phyloP scores from a whole-genome alignment of 2,113 vertebrate genomes.

The Mirza zaza region DNA sequence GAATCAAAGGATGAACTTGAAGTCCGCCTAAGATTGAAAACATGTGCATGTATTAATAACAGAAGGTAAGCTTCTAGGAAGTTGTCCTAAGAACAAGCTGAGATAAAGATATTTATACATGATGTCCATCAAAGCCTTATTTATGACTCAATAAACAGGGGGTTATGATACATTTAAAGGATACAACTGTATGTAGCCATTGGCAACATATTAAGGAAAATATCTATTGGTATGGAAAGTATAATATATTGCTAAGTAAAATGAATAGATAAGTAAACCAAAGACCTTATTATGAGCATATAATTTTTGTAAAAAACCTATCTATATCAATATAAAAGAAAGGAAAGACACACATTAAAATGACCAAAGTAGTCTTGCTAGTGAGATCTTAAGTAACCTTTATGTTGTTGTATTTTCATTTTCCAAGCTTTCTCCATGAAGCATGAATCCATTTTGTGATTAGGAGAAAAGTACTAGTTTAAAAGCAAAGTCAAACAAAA shows the following conservation, averaged over 20 bases:
- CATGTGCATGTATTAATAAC: not conserved
- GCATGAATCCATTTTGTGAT: not conserved
- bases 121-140: not conserved
- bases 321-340: not conserved
- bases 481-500: conserved; percentile 47
- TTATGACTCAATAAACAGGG: not conserved
- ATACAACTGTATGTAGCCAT: not conserved
- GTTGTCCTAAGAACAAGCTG: not conserved
- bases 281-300: not conserved
- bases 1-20: not conserved
- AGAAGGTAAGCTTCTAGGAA: not conserved
- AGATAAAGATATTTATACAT: conserved; percentile 12
- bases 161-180: not conserved
- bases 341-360: not conserved
- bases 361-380: not conserved
- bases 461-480: conserved; percentile 28
- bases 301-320: not conserved
- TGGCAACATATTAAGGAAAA: not conserved
- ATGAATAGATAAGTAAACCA: not conserved
- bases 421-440: conserved; percentile 11
- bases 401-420: not conserved
- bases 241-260: not conserved
- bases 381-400: not conserved
- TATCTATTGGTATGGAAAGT: not conserved
- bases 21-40: not conserved